Percentiles rank a stretch among this genome's conserved stretches.
Evolutionary conservation across 2,113 vertebrate genomes (phyloP).

Genomic region (Eulacestoma nigropectus): DNA sequence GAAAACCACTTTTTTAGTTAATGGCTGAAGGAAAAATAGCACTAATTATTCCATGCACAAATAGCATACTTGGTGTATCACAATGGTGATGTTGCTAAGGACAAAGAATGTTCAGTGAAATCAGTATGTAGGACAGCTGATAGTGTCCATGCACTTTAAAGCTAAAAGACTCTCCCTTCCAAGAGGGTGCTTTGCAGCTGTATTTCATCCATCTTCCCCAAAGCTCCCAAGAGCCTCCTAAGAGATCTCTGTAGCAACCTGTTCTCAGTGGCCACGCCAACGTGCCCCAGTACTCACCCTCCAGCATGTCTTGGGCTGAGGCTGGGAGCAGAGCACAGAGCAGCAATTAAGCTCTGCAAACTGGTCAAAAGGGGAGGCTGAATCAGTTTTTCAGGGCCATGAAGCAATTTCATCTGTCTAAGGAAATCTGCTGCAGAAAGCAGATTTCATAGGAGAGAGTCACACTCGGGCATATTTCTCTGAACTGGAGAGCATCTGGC

Average conservation of each 20-base stretch:
- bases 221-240: neutral
- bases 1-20: neutral
- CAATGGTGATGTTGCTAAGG: neutral
- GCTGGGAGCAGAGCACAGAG: neutral
- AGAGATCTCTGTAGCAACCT: neutral
- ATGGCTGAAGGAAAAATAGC: neutral
- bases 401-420: neutral
- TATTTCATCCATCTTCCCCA: neutral
- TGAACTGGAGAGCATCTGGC: slow-evolving; percentile 15
- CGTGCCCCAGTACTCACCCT: neutral
- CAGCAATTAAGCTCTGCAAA: neutral
- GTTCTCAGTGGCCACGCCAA: neutral
- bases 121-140: neutral
- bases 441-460: neutral
- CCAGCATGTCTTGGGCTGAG: neutral
- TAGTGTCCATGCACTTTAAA: neutral
- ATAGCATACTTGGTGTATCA: neutral
- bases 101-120: neutral
- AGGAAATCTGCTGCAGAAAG: neutral
- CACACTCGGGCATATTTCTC: neutral
- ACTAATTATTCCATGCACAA: neutral
- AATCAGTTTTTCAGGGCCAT: neutral
- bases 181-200: neutral
- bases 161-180: neutral
- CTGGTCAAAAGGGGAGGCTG: neutral